phyloP scores from a whole-genome alignment of 2,888 invertebrate species.

The Kuschelorhynchus macadamiae region DNA sequence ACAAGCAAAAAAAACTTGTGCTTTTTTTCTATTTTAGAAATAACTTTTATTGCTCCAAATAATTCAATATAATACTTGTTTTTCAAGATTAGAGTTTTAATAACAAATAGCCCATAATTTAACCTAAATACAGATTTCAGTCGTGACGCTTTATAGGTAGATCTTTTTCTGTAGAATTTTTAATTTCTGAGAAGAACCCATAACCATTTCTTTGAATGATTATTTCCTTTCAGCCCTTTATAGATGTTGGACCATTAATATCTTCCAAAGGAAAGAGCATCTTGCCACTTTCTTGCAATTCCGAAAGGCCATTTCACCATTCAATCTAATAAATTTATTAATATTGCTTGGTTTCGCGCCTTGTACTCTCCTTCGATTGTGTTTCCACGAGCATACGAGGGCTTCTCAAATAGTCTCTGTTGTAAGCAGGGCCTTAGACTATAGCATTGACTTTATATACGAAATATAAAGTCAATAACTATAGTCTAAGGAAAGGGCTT shows the following conservation, averaged over 20 bases:
- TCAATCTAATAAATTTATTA: constrained; percentile 62
- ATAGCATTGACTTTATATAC: too few species aligned
- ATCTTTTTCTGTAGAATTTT: constrained; percentile 32
- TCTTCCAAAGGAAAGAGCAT: constrained; percentile 39
- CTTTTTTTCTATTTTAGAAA: too few species aligned
- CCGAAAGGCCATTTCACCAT: constrained; percentile 46
- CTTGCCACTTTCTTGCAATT: constrained; percentile 48
- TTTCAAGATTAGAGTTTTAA: too few species aligned
- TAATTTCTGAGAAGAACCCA: constrained; percentile 39
- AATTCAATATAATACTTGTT: too few species aligned
- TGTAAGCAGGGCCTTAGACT: background rate
- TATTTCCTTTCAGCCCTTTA: constrained; percentile 42
- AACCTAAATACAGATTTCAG: too few species aligned
- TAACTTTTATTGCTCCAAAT: too few species aligned
- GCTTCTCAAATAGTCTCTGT: background rate
- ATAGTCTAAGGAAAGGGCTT: background rate
- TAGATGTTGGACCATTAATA: constrained; percentile 46
- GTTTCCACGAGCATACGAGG: constrained; percentile 27
- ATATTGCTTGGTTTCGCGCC: constrained; percentile 56
- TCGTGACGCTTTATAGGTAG: too few species aligned
- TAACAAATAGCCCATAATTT: too few species aligned
- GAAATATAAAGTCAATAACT: background rate
- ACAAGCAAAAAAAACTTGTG: too few species aligned
- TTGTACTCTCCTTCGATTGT: constrained; percentile 50
- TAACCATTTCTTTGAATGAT: constrained; percentile 45